phyloP scores from a whole-genome alignment of 2,113 vertebrate species.

The Sorex fumeus region DNA sequence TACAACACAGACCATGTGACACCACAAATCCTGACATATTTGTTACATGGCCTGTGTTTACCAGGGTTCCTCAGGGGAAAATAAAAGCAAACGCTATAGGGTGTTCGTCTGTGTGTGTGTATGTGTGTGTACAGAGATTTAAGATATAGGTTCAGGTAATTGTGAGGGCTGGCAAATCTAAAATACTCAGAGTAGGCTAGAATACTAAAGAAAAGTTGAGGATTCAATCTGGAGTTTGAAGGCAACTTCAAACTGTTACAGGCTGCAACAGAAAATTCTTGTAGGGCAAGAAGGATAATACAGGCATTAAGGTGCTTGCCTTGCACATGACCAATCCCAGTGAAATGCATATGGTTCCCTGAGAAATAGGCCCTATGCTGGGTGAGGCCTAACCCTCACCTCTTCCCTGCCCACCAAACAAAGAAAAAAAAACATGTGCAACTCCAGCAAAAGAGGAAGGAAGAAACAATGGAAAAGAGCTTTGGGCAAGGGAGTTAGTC shows the following conservation, averaged over 20 bases:
- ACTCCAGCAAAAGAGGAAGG: background rate
- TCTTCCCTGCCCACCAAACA: too few relatives aligned
- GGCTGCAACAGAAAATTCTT: slow-evolving; percentile 14
- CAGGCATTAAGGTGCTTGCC: too few relatives aligned
- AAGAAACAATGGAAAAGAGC: background rate
- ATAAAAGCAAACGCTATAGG: background rate
- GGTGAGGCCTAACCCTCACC: too few relatives aligned
- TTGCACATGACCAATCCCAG: too few relatives aligned
- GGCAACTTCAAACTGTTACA: too few relatives aligned
- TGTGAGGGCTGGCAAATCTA: background rate
- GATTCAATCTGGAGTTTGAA: slow-evolving; percentile 41
- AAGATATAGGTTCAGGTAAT: background rate
- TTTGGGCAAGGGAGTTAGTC: background rate
- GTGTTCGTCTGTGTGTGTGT: background rate
- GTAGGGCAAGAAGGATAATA: too few relatives aligned
- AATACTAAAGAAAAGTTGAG: background rate
- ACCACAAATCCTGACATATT: background rate
- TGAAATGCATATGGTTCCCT: too few relatives aligned
- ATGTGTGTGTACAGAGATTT: slow-evolving; percentile 39
- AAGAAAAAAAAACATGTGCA: background rate
- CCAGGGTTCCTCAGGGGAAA: background rate
- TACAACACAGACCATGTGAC: background rate
- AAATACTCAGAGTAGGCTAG: background rate
- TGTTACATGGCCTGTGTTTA: slow-evolving; percentile 32
- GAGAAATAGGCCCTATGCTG: too few relatives aligned